Evolutionary conservation across 2,888 invertebrate genomes (phyloP).

Genomic region (Xiphydria camelus): DNA sequence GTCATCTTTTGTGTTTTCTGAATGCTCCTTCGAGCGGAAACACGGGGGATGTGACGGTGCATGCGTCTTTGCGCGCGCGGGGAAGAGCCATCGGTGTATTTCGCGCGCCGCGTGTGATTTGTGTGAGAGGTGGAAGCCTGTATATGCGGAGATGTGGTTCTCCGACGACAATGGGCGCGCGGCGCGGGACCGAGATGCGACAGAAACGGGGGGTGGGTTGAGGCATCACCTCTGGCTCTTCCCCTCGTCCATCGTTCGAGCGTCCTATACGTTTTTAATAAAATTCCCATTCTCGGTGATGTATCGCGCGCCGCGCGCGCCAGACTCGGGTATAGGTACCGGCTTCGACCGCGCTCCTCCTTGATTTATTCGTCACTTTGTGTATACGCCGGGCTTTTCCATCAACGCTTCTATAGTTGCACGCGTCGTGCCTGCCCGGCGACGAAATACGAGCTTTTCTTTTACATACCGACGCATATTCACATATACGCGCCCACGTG

Average conservation of each 20-base stretch:
- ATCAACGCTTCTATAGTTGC: too few relatives aligned
- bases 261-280: conserved; percentile 3
- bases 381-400: conserved; percentile 27
- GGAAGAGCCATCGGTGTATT: conserved; percentile 6
- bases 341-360: conserved; percentile 16
- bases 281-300: conserved; percentile 7
- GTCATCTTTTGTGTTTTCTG: conserved; percentile 17
- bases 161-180: neutral
- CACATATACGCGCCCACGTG: too few relatives aligned
- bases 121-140: conserved; percentile 11
- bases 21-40: conserved; percentile 18
- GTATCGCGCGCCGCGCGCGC: neutral
- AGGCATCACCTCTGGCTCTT: conserved; percentile 1
- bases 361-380: conserved; percentile 36
- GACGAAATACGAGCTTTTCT: conserved; percentile 21
- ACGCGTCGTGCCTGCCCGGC: conserved; percentile 18
- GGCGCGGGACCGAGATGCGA: conserved; percentile 10
- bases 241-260: conserved; percentile 5
- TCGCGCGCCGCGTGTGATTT: conserved; percentile 14
- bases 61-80: conserved; percentile 12
- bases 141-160: neutral
- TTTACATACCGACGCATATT: too few relatives aligned
- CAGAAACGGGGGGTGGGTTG: conserved; percentile 11
- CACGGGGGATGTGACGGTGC: conserved; percentile 7
- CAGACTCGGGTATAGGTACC: neutral